Percentiles rank a stretch among this genome's conserved stretches.
These are phyloP conservation scores for Melanotus villosus DNA, from an alignment of 2,888 invertebrate genomes.

Conservation along the genomic window DNA sequence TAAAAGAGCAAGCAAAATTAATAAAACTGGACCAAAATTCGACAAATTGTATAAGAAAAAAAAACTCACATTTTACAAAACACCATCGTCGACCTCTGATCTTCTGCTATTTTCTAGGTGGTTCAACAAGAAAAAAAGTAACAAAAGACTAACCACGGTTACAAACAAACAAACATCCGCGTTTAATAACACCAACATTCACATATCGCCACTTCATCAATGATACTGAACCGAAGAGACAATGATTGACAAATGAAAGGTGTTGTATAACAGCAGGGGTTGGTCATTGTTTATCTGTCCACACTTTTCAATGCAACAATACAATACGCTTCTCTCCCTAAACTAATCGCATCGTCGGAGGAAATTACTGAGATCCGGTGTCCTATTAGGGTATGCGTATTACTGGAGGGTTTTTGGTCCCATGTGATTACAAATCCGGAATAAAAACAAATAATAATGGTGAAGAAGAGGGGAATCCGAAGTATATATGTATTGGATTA, in stretches of 20 bases:
- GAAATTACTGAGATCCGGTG: constrained; percentile 52
- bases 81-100: no score
- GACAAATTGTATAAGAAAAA: no score
- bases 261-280: constrained; percentile 62
- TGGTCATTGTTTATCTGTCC: constrained; percentile 61
- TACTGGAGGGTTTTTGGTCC: constrained; percentile 39
- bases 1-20: no score
- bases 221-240: constrained; percentile 41
- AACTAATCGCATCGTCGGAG: constrained; percentile 49
- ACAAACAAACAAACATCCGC: no score
- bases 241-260: constrained; percentile 62
- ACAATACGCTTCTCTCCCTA: constrained; percentile 35
- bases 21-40: no score
- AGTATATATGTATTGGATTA: constrained; percentile 6
- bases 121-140: no score
- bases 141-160: no score
- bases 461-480: background rate
- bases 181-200: background rate
- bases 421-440: constrained; percentile 48
- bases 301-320: constrained; percentile 53
- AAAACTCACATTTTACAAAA: no score
- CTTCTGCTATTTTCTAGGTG: no score
- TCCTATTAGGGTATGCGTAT: constrained; percentile 50
- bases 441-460: constrained; percentile 50
- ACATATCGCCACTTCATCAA: constrained; percentile 16